Evolutionary conservation across 2,797 vertebrate species (phyloP), one percentile per base, ranked within the genome.

Genomic region (Echiichthys vipera): DNA sequence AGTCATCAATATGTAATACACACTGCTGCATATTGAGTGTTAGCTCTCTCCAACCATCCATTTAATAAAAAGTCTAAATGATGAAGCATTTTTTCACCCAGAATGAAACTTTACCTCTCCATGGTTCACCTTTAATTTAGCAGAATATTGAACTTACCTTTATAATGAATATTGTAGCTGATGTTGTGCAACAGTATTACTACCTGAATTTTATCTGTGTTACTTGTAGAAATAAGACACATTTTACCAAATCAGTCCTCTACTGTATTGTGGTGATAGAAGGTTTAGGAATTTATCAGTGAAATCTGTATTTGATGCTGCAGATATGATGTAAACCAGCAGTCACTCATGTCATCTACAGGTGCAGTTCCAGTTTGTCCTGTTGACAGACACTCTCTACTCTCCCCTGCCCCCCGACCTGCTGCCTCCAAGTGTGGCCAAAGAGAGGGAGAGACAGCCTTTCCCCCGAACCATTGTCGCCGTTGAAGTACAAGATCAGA

Each of bases 341-440:
- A 18, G 15, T 56, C 24, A 6, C 49, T 74, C 9, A 18, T 50
- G n/a, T 65, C 40, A 1, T 85, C 42, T 49, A 15, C 90, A 99
- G 98, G 98, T 99, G 36, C 97, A 99, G 94, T 99, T 99, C 94
- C 98, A 99, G 94, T 99, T 99, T 0, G 96, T 98, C 66, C 93
- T 99, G 83, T 90, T 99, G 88, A 99, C 98, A 0, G 98, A 99
- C 91, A 99, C 98, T 0, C 94, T 99, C 30, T 99, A 99, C 91
- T 99, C 98, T 0, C 98, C 98, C 0, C 94, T 99, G 34, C 96
- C 97, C 3, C 96, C 97, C 0, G 98, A 99, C 84, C 91, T 99
- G 69, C 94, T 99, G 85, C 97, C 97, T 34, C 93, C 96, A 0
- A 95, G 95, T 17, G 95, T 95, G 0, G 96, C 96, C 86, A 96